Conservation (phyloP, 2,888 invertebrate species). For the Sinodicranocentrus sp. region DNA sequence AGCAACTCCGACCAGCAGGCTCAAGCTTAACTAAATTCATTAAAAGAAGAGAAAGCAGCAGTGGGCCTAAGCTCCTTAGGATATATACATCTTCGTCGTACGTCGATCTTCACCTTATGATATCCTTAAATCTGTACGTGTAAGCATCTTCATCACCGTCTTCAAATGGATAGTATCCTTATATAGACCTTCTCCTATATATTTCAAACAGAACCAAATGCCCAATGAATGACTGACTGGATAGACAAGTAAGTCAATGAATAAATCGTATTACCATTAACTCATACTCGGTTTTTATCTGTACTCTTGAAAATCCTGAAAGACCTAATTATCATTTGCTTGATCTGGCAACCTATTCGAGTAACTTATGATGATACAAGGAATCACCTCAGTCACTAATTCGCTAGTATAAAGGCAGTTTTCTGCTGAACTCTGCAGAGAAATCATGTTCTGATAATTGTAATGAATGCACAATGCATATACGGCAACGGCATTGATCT, state of each 20-base stretch:
- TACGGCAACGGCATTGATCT: no score
- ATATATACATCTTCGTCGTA: constrained; percentile 7
- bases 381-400: no score
- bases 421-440: no score
- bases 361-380: no score
- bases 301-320: no score
- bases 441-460: no score
- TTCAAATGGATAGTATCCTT: constrained; percentile 35
- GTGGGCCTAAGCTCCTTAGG: constrained; percentile 7
- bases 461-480: no score
- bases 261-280: not conserved
- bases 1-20: constrained; percentile 28
- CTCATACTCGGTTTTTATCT: no score
- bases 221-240: constrained; percentile 22
- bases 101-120: constrained; percentile 24
- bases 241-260: constrained; percentile 18
- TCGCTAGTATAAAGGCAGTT: no score
- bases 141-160: constrained; percentile 1
- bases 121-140: constrained; percentile 13
- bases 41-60: constrained; percentile 62
- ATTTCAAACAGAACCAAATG: not conserved
- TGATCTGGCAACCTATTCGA: no score
- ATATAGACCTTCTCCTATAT: not conserved
- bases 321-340: no score
- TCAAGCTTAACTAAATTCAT: constrained; percentile 65